Evolutionary conservation across 2,113 vertebrate genomes (phyloP).

Genomic region (Hylia prasina): DNA sequence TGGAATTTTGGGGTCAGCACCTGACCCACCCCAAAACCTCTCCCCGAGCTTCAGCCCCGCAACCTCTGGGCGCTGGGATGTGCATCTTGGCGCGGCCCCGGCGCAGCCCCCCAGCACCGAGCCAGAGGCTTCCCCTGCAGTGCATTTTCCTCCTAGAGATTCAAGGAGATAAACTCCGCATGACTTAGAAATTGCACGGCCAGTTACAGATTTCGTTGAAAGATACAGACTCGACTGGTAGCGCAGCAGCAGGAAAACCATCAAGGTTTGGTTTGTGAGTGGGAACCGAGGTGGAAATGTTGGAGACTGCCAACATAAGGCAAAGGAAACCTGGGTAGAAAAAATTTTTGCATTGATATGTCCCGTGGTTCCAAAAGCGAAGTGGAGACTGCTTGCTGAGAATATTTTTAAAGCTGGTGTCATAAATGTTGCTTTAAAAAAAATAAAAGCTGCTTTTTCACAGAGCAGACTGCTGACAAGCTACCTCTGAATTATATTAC

Average conservation of each 20-base stretch:
- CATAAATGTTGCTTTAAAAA: not conserved
- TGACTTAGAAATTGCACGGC: not conserved
- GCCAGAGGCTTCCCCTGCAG: not conserved
- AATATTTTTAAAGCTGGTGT: not conserved
- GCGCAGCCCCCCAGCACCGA: not conserved
- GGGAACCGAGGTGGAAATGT: not conserved
- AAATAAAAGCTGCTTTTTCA: not conserved
- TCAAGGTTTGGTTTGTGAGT: not conserved
- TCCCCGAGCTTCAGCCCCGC: not conserved
- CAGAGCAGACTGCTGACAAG: not conserved
- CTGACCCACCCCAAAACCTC: rapidly evolving
- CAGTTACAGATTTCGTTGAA: not conserved
- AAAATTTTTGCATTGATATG: rapidly evolving
- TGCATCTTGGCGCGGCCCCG: not conserved
- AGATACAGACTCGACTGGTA: not conserved
- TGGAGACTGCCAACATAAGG: not conserved
- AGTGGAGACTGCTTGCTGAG: not conserved
- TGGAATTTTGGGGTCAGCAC: not conserved
- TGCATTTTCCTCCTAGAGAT: rapidly evolving
- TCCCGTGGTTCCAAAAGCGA: not conserved
- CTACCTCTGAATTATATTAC: not conserved
- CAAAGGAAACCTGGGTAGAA: not conserved
- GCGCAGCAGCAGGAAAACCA: not conserved
- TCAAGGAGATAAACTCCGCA: rapidly evolving
- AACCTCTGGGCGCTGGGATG: not conserved